A percentile compares a stretch with the other conserved stretches of the same genome.
phyloP scores from a whole-genome alignment of 2,797 vertebrate species.

The Aeoliscus strigatus region DNA sequence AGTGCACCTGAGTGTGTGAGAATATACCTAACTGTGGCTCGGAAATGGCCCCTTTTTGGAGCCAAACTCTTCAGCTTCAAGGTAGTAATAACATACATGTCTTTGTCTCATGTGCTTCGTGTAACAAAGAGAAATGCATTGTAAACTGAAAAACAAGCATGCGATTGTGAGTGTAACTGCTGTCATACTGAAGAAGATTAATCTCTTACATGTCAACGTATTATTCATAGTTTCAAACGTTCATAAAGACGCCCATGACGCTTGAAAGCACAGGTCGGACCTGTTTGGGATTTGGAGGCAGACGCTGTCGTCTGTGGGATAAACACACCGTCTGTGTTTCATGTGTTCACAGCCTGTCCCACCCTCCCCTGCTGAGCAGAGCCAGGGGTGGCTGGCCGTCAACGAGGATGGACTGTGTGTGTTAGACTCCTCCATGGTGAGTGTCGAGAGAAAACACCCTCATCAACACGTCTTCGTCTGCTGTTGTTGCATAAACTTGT shows the following conservation, averaged over 20 bases:
- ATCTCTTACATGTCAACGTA: too few relatives aligned
- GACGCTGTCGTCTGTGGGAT: too few relatives aligned
- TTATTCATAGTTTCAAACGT: too few relatives aligned
- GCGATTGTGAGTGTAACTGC: too few relatives aligned
- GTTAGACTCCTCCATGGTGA: constrained; percentile 89
- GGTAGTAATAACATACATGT: too few relatives aligned
- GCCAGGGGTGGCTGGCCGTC: constrained; percentile 88
- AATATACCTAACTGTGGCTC: constrained; percentile 89
- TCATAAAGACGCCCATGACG: too few relatives aligned
- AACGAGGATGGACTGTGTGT: constrained; percentile 90
- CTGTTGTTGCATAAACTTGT: constrained; percentile 3
- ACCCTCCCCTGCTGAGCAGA: constrained; percentile 75
- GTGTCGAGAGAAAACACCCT: constrained; percentile 3
- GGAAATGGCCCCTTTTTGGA: constrained; percentile 93
- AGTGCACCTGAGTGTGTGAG: constrained; percentile 85
- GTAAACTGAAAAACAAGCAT: too few relatives aligned
- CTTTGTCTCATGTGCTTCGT: too few relatives aligned
- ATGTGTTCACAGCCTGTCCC: constrained; percentile 76
- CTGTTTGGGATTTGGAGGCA: too few relatives aligned
- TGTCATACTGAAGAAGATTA: too few relatives aligned
- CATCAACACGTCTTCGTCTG: constrained; percentile 1
- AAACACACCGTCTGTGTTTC: constrained; percentile 14
- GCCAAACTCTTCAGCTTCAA: constrained; percentile 90
- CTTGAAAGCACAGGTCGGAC: neutral
- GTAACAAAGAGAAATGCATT: too few relatives aligned